A percentile compares a stretch with the other conserved stretches of the same genome.
Evolutionary conservation across 2,113 vertebrate genomes (phyloP).

Genomic region (Sebastes schlegelii): DNA sequence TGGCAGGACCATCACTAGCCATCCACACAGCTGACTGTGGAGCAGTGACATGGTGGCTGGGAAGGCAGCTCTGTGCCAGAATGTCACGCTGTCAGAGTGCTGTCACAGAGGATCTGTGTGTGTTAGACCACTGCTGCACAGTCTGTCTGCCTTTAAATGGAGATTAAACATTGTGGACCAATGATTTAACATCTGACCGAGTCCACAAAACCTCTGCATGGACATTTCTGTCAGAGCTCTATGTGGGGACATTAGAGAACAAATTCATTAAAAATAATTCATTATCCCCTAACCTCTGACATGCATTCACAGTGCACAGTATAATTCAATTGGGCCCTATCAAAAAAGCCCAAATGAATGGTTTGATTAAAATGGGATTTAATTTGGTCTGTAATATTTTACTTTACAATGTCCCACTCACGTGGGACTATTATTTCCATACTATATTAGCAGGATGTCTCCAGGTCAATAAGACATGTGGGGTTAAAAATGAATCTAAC

Average conservation of each 20-base stretch:
- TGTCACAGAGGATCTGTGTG: constrained; percentile 32
- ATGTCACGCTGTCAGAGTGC: constrained; percentile 44
- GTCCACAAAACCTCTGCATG: constrained; percentile 11
- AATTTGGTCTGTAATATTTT: background rate
- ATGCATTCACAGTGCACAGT: background rate
- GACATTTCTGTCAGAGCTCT: constrained; percentile 2
- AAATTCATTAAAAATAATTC: constrained; percentile 16
- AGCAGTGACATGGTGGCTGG: constrained; percentile 12
- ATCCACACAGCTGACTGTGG: constrained; percentile 25
- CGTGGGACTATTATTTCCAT: background rate
- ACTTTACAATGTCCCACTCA: background rate
- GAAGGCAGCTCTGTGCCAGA: constrained; percentile 9
- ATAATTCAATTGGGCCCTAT: background rate
- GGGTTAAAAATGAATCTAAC: no score
- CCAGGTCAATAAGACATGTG: background rate
- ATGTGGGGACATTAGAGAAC: constrained; percentile 4
- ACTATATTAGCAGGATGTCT: background rate
- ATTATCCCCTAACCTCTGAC: background rate
- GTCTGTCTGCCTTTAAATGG: constrained; percentile 27
- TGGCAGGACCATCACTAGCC: constrained; percentile 35
- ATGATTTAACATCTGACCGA: constrained; percentile 26
- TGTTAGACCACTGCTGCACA: constrained; percentile 18
- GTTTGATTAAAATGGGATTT: constrained; percentile 1
- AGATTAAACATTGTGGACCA: constrained; percentile 32
- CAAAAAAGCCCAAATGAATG: background rate